A percentile compares a stretch with the other conserved stretches of the same genome.
These are phyloP conservation scores for Orchestia grillus DNA, from an alignment of 1,140 invertebrate genomes.

Conservation along the genomic window DNA sequence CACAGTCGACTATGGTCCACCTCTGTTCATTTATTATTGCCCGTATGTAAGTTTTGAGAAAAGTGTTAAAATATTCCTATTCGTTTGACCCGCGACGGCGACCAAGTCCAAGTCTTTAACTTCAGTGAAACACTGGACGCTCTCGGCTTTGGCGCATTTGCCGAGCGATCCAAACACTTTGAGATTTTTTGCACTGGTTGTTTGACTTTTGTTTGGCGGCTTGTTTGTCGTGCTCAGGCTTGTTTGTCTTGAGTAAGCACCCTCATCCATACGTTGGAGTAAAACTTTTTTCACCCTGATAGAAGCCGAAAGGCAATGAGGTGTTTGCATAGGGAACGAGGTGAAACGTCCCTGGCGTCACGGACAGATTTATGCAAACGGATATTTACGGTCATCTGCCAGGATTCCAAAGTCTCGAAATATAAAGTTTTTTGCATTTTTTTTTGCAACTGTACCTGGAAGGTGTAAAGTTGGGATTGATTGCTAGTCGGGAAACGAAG, in stretches of 20 bases:
- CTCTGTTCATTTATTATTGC: neutral
- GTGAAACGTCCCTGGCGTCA: neutral
- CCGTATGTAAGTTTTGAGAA: neutral
- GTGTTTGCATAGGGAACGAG: neutral
- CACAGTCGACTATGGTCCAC: neutral
- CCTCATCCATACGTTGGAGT: constrained; percentile 1
- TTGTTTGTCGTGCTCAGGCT: neutral
- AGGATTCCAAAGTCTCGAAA: neutral
- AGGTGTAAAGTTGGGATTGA: too few relatives aligned
- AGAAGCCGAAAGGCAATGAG: constrained; percentile 27
- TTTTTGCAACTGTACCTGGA: neutral
- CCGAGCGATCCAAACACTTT: constrained; percentile 33
- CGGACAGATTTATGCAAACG: neutral
- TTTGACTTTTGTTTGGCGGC: constrained; percentile 34
- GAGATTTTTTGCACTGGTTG: neutral
- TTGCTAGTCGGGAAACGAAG: too few relatives aligned
- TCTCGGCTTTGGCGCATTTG: constrained; percentile 17
- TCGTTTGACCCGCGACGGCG: neutral
- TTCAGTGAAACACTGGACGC: neutral
- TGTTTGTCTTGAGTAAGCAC: constrained; percentile 24
- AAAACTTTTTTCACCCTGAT: neutral
- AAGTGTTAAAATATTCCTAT: neutral
- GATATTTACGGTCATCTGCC: neutral
- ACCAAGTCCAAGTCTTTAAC: neutral
- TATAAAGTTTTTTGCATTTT: neutral